These are phyloP conservation scores for Lophura nycthemera DNA, from an alignment of 2,113 vertebrate genomes.

Conservation along the genomic window DNA sequence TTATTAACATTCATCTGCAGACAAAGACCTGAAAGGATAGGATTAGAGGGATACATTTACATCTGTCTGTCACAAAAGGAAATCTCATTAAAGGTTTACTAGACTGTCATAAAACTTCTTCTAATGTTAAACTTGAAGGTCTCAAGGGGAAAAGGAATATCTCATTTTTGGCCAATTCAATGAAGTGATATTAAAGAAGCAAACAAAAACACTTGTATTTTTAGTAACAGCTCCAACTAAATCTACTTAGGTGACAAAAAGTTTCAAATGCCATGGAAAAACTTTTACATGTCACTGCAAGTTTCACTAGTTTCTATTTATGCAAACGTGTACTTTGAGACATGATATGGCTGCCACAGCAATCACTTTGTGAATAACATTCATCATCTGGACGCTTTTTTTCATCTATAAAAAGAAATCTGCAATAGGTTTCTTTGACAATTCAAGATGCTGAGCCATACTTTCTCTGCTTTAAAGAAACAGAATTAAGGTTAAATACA, in stretches of 20 bases:
- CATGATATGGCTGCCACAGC: constrained; percentile 45
- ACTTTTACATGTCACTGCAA: constrained; percentile 42
- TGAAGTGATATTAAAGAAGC: not conserved
- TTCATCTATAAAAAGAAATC: constrained; percentile 56
- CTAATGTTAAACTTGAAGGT: constrained; percentile 64
- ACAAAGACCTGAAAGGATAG: constrained; percentile 76
- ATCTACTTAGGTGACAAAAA: constrained; percentile 30
- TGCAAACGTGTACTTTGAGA: constrained; percentile 34
- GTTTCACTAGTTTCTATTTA: constrained; percentile 61
- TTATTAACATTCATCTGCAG: constrained; percentile 82
- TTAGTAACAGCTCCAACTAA: constrained; percentile 22
- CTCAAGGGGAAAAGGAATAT: not conserved
- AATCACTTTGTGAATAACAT: constrained; percentile 44
- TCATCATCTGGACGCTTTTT: constrained; percentile 60
- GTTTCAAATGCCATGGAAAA: not conserved
- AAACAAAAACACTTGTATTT: not conserved
- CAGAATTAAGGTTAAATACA: constrained; percentile 70
- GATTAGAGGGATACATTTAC: constrained; percentile 82
- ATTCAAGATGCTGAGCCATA: constrained; percentile 54
- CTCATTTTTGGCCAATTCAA: constrained; percentile 16
- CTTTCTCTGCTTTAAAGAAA: constrained; percentile 60
- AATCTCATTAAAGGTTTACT: constrained; percentile 81
- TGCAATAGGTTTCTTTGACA: constrained; percentile 67
- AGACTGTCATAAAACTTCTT: constrained; percentile 79
- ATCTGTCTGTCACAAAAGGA: constrained; percentile 80